Evolutionary conservation across 2,797 vertebrate genomes (phyloP), one percentile per base, ranked within the genome.

Genomic region (Aplochiton taeniatus): DNA sequence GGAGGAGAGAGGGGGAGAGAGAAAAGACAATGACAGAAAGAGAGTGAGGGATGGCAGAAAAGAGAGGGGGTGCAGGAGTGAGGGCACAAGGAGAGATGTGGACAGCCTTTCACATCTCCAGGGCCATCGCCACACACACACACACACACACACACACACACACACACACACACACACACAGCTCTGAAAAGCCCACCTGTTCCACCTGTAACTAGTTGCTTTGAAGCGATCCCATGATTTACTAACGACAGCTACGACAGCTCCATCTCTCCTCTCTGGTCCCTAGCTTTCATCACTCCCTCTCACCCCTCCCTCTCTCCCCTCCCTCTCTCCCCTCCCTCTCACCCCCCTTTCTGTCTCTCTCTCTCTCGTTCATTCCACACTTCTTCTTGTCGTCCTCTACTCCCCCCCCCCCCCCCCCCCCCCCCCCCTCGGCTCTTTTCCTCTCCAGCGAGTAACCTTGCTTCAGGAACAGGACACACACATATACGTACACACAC

Each of bases 261-360:
- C 31, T 31, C 47, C 52, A 47, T 41, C 53, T 64, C 73, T 69
- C 58, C 57, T 61, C 59, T 69, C 68, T 31, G 68, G 69, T 78
- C 73, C 63, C 65, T 53, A 47, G 5, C 46, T n/a, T 18, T 18
- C 72, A 31, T 58, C 58, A 19, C 58, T 62, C 68, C 45, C 19
- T 64, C 64, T 73, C 70, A 58, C 57, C 48, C 61, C 59, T 45
- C 13, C 58, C 55, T 65, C 17, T 65, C 12, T 66, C 11, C 57
- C n/a, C 58, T 69, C 65, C 59, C 69, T 54, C 20, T 11, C 62
- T 47, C 5, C 41, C 49, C 53, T 42, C 73, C 45, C 47, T 73
- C 42, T 50, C 18, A 47, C 62, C 54, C 31, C 64, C 65, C 14
- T 14, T 48, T 1, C 59, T 48, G 50, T 31, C 73, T 45, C 44